phyloP scores from a whole-genome alignment of 2,888 invertebrate genomes.

The Caenorhabditis plicata region DNA sequence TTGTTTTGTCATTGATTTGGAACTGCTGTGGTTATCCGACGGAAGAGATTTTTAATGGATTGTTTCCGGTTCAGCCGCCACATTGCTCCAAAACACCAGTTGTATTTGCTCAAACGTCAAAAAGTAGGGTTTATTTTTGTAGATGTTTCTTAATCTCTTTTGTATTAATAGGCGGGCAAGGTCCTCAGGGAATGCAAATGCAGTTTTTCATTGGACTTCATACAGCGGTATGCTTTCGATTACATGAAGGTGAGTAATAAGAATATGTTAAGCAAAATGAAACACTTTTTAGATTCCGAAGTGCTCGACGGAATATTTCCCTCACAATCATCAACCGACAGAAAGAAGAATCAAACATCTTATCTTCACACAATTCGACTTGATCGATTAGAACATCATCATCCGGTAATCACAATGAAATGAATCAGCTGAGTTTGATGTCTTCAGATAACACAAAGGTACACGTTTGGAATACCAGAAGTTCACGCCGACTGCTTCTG shows the following conservation, averaged over 20 bases:
- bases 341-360: constrained; percentile 32
- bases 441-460: constrained; percentile 57
- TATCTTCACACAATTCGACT: constrained; percentile 58
- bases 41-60: constrained; percentile 36
- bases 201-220: constrained; percentile 52
- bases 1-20: too few species aligned
- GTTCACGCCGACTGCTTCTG: constrained; percentile 60
- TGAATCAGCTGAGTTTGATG: not conserved
- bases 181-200: constrained; percentile 44
- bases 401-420: constrained; percentile 42
- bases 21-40: constrained; percentile 2
- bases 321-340: too few species aligned
- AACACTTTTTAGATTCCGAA: too few species aligned
- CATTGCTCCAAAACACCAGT: constrained; percentile 51
- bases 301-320: too few species aligned
- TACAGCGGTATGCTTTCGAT: constrained; percentile 50
- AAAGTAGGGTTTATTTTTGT: constrained; percentile 22
- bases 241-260: constrained; percentile 44
- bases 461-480: constrained; percentile 63
- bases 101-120: constrained; percentile 38
- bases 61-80: constrained; percentile 44
- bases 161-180: not conserved
- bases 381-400: constrained; percentile 59
- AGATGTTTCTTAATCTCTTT: not conserved
- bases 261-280: too few species aligned